These are phyloP conservation scores for Syrista parreyssii DNA, from an alignment of 2,888 invertebrate species.

Conservation along the genomic window DNA sequence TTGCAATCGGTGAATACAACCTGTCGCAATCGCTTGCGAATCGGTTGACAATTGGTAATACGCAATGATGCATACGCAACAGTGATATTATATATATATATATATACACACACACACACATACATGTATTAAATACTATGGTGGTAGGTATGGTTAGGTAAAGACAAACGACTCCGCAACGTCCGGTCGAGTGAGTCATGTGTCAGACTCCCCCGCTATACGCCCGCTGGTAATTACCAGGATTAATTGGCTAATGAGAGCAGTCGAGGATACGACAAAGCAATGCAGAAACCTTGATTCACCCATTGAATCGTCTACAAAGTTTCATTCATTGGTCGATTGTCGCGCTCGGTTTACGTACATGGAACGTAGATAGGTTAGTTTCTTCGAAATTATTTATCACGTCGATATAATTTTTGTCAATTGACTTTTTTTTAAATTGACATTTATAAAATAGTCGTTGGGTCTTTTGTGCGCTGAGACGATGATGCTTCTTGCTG, in stretches of 20 bases:
- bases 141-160: background rate
- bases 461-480: background rate
- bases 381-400: background rate
- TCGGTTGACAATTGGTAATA: background rate
- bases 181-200: slow-evolving; percentile 4
- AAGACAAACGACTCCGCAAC: background rate
- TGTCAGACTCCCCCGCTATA: background rate
- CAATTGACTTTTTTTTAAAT: no score
- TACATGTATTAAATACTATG: background rate
- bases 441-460: background rate
- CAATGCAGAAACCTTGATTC: slow-evolving; percentile 33
- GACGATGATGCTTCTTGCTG: background rate
- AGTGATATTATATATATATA: background rate
- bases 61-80: background rate
- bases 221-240: slow-evolving; percentile 45
- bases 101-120: no score
- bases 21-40: background rate
- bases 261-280: slow-evolving; percentile 36
- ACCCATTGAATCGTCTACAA: background rate
- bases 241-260: slow-evolving; percentile 57
- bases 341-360: background rate
- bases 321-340: background rate
- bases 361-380: background rate
- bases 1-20: background rate
- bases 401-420: background rate